Evolutionary conservation across 2,797 vertebrate genomes (phyloP), one percentile per base, ranked within the genome.

Genomic region (Eulemur coronatus): DNA sequence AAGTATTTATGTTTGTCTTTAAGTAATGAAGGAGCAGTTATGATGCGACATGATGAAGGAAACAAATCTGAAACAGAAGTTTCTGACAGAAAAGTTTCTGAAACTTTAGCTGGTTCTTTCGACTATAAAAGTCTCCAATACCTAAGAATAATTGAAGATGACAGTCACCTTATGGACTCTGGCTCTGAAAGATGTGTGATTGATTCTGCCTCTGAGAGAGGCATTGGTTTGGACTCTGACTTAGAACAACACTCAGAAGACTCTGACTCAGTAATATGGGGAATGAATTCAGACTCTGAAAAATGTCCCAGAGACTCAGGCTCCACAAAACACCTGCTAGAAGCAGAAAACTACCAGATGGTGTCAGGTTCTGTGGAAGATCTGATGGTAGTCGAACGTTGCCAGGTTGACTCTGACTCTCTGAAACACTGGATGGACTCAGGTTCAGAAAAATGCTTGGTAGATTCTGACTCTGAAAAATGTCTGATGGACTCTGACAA

Each of bases 91-190:
- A 84, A 92, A 63, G 6, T 9, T 91, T 96, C 79, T 80, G 14
- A 85, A 41, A 93, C 33, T 70, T 91, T 65, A 88, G 5, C 22
- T 30, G 12, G 41, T 98, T 69, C 96, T 99, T 97, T 89, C 96
- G 99, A 99, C 97, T 99, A 99, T 73, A 99, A 99, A 97, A 99
- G 99, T 80, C 99, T 99, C 35, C 99, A 99, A 97, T 99, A 99
- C 97, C 99, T 99, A 98, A 99, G 99, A 2, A 98, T 99, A 97
- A 97, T 99, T 84, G 99, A 99, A 98, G 99, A 99, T 30, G 99
- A 99, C 94, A 97, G 97, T 0, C 98, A 98, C 65, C 98, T 98
- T 0, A 97, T 98, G 2, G 98, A 98, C 93, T 98, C 99, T 0
- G 99, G 99, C 72, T 99, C 99, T 1, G 99, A 99, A 96, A 98